Percentiles rank a stretch among this genome's conserved stretches.
Evolutionary conservation across 1,140 invertebrate species (phyloP).

Genomic region (Danaus plexippus): DNA sequence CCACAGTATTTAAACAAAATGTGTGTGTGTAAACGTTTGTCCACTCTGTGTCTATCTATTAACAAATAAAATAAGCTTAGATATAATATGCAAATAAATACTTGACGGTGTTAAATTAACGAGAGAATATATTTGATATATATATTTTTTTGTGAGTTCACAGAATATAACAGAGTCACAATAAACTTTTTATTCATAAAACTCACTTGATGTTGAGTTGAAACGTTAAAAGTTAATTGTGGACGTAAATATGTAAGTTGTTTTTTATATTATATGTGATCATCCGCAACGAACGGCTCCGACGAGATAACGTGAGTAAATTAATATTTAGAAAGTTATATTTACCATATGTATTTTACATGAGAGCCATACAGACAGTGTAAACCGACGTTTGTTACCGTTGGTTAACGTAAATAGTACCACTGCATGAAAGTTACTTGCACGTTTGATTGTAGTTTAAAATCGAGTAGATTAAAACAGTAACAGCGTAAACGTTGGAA

Average conservation of each 20-base stretch:
- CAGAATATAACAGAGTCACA: slow-evolving; percentile 21
- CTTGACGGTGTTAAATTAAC: slow-evolving; percentile 12
- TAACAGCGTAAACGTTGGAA: slow-evolving; percentile 20
- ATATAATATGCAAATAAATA: slow-evolving; percentile 4
- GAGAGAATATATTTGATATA: slow-evolving; percentile 6
- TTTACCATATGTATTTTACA: slow-evolving; percentile 41
- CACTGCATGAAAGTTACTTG: slow-evolving; percentile 58
- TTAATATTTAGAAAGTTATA: slow-evolving; percentile 47
- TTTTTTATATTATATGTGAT: slow-evolving; percentile 57
- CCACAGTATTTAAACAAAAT: slow-evolving; percentile 8
- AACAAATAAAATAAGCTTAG: slow-evolving; percentile 15
- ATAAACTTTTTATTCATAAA: slow-evolving; percentile 19
- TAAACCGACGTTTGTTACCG: slow-evolving; percentile 54
- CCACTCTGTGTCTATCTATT: slow-evolving; percentile 16
- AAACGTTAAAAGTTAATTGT: slow-evolving; percentile 22
- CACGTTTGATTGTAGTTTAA: slow-evolving; percentile 55
- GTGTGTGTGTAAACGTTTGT: slow-evolving; percentile 15
- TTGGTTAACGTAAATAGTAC: slow-evolving; percentile 48
- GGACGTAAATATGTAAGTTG: slow-evolving; percentile 38
- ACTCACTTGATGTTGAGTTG: slow-evolving; percentile 15
- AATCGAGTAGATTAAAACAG: slow-evolving; percentile 29
- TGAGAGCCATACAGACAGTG: slow-evolving; percentile 39
- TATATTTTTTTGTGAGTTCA: slow-evolving; percentile 21
- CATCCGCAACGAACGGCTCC: slow-evolving; percentile 62
- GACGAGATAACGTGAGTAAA: slow-evolving; percentile 67